Evolutionary conservation across 2,113 vertebrate species (phyloP).

Genomic region (Uropsilus gracilis): DNA sequence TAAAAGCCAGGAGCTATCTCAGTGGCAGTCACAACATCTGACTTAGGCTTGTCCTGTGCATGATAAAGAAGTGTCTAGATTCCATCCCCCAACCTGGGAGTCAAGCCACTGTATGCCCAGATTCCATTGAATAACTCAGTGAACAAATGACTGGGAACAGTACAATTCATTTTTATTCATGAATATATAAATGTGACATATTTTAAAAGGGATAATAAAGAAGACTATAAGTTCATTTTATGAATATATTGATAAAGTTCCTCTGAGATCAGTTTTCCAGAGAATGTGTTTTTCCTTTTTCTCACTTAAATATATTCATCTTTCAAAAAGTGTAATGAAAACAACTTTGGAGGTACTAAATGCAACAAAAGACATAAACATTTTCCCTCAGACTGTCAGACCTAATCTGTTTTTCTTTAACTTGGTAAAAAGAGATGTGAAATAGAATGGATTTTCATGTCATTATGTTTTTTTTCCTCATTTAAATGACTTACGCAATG

Average conservation of each 20-base stretch:
- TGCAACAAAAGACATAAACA: neutral
- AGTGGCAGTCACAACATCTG: neutral
- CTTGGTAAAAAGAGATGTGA: neutral
- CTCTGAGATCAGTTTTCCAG: neutral
- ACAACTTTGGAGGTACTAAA: neutral
- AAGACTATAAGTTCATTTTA: neutral
- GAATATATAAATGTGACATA: neutral
- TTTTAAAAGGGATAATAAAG: neutral
- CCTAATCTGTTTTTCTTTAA: conserved; percentile 2
- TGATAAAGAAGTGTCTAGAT: neutral
- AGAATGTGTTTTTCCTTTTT: neutral
- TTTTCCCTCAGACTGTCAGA: neutral
- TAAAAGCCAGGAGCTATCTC: neutral
- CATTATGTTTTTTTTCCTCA: neutral
- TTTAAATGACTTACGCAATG: neutral
- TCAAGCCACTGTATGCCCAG: neutral
- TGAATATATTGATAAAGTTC: neutral
- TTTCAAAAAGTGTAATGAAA: neutral
- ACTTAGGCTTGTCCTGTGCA: neutral
- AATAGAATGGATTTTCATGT: neutral
- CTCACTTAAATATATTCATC: neutral
- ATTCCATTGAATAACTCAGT: neutral
- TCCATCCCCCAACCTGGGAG: neutral
- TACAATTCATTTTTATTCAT: neutral
- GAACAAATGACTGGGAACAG: neutral